Base-by-base conservation (phyloP, 2,797 vertebrate species). In the Enteromius viviparus region DNA sequence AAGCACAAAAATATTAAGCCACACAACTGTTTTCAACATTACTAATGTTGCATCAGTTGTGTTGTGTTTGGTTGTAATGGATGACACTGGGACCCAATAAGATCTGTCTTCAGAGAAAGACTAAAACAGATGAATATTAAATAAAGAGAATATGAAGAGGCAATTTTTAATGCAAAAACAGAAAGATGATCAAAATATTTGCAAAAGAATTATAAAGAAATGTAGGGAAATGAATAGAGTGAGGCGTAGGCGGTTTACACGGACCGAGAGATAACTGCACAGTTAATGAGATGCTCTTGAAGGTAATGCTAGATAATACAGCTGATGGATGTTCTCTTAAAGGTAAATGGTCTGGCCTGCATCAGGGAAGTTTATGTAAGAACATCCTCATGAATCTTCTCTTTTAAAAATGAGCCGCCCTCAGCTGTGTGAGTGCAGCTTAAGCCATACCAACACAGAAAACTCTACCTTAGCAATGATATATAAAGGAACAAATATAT, bases 341-440 rank as follows among this genome's bases (percentile, higher is more conserved):
- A 85, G 80, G 81, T 81, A 79, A 87, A 74, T 40, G 37, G 60
- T 81, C 84, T 64, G 53, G 68, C 51, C 45, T 10, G 42, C 26
- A 6, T 49, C 69, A 58, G 60, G 80, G 66, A 85, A 42, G 87
- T 88, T 86, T 86, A 88, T 75, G 78, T 77, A 86, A 78, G 72
- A 85, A 60, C 51, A 65, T 32, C 40, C 60, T 17, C 80, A 85
- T 86, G 34, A 81, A 84, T 88, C 85, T 83, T 74, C 17, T 88
- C 64, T 75, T 85, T 78, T 85, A 83, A 86, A 86, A 80, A 85
- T 11, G 21, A 60, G 77, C 69, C 65, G 40, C 26, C 40, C 21
- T 72, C 26, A 5, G 55, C 58, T 53, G 51, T n/a, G 19, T 11
- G 3, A 58, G 15, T n/a, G 60, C 76, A 49, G 11, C 26, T 9